A percentile compares a stretch with the other conserved stretches of the same genome.
These are phyloP conservation scores for Andricus curvator DNA, from an alignment of 2,888 invertebrate genomes.

Conservation along the genomic window DNA sequence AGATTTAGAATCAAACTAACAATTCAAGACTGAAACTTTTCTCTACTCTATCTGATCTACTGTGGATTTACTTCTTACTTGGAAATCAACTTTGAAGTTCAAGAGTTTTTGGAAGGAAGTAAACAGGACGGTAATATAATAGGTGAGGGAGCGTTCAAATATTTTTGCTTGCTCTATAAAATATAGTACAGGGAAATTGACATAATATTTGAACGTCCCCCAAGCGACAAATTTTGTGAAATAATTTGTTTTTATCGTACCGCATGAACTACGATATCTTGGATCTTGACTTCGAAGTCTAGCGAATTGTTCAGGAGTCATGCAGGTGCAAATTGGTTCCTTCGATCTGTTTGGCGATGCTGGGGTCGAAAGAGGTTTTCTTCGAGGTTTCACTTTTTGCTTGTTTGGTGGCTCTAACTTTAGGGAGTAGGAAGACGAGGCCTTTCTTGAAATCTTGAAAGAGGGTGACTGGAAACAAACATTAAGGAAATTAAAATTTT, in stretches of 20 bases:
- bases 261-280: slow-evolving; percentile 83
- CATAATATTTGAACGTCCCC: not conserved
- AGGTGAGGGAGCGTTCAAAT: not conserved
- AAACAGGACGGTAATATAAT: slow-evolving; percentile 36
- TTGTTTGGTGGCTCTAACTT: slow-evolving; percentile 93
- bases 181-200: not conserved
- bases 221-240: slow-evolving; percentile 43
- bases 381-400: slow-evolving; percentile 92
- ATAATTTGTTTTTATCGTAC: slow-evolving; percentile 59
- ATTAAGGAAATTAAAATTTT: not conserved
- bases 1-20: slow-evolving; percentile 17
- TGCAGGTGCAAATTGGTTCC: slow-evolving; percentile 96
- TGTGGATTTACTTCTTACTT: not conserved
- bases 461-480: slow-evolving; percentile 89
- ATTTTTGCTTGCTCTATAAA: not conserved
- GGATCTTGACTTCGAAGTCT: slow-evolving; percentile 91
- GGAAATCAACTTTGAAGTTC: slow-evolving; percentile 34
- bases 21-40: not conserved
- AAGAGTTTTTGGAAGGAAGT: slow-evolving; percentile 3
- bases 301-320: slow-evolving; percentile 95
- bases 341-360: slow-evolving; percentile 93
- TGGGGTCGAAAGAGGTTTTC: slow-evolving; percentile 95
- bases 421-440: slow-evolving; percentile 97
- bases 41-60: not conserved
- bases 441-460: slow-evolving; percentile 98